Evolutionary conservation across 2,888 invertebrate genomes (phyloP), one percentile per base, ranked within the genome.

Genomic region (Eulithis testata): DNA sequence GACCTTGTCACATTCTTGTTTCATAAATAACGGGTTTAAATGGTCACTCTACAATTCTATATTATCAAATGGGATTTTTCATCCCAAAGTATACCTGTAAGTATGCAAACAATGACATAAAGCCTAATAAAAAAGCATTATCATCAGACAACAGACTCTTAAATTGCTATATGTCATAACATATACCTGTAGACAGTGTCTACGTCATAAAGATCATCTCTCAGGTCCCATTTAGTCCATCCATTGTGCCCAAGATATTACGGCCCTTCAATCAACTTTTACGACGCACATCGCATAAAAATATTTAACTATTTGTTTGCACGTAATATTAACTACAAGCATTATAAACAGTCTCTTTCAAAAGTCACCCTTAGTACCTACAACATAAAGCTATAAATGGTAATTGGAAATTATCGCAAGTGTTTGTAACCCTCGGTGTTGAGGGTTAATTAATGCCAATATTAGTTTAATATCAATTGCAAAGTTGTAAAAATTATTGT

Each of bases 301-400:
- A 91, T 92, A 87, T 92, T 93, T 92, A 91, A 92, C 87, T 86
- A 80, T 90, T 89, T 93, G 88, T 93, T 93, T 92, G 90, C 87
- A 80, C 80, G 81, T 86, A 78, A 88, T 91, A 92, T 92, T 93
- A 92, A 92, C 87, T 86, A 81, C 82, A 72, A 60, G 63, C 67
- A 71, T 73, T 72, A 72, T 72, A 68, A 71, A 70, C 58, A 65
- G 60, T 71, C 56, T 50, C 52, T 44, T 60, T 63, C 59, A 76
- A 78, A 78, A 75, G 66, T 76, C 62, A 65, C 66, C 74, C 67
- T 66, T 79, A 77, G 73, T 36, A 45, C 69, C n/a, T 60, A 37
- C 57, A 57, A 45, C 61, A 69, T 77, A 80, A 76, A 64, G 67
- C 53, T 36, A 73, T 55, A 49, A 68, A 53, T 43, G 44, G 2